phyloP scores from a whole-genome alignment of 2,113 vertebrate genomes.

The Paralichthys olivaceus region DNA sequence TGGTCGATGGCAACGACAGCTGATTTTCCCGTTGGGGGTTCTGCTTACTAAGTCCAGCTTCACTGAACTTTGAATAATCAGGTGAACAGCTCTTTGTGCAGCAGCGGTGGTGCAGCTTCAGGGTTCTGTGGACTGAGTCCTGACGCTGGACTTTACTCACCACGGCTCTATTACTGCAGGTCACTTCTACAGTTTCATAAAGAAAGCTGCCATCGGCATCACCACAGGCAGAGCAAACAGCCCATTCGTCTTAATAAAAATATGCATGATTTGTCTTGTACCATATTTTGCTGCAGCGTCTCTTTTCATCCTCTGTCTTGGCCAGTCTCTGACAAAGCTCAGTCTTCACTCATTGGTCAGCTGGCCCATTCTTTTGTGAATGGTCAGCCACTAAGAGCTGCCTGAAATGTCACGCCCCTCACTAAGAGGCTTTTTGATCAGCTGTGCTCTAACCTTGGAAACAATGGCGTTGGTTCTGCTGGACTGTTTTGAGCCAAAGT shows the following conservation, averaged over 20 bases:
- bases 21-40: no score
- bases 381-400: not conserved
- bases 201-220: no score
- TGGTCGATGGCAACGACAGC: no score
- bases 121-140: no score
- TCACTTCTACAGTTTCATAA: no score
- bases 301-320: not conserved
- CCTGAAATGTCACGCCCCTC: not conserved
- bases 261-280: not conserved
- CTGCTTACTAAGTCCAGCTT: no score
- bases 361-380: not conserved
- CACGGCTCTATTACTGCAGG: no score
- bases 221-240: no score
- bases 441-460: not conserved
- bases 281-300: not conserved
- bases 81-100: no score
- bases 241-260: not conserved
- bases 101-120: no score
- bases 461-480: not conserved
- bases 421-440: not conserved
- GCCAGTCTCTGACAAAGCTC: not conserved
- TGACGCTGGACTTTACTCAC: no score
- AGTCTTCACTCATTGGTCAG: not conserved
- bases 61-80: no score
- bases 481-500: not conserved